These are phyloP conservation scores for Tetanocera ferruginea DNA, from an alignment of 2,888 invertebrate genomes.

Conservation along the genomic window DNA sequence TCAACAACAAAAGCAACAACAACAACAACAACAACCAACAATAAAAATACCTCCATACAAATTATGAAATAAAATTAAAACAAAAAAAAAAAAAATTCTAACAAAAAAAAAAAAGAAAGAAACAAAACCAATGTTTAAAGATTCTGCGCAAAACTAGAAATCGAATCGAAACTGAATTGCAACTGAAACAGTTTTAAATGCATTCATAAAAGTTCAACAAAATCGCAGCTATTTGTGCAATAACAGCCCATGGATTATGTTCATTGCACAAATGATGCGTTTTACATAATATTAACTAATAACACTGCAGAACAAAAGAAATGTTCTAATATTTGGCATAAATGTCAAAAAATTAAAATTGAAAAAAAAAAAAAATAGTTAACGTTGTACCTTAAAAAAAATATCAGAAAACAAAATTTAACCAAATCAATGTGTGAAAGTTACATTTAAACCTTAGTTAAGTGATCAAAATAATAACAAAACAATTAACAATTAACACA, in stretches of 20 bases:
- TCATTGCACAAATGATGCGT: conserved; percentile 56
- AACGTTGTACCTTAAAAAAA: not conserved
- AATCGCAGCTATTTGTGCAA: conserved; percentile 54
- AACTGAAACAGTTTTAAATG: conserved; percentile 25
- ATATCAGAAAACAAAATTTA: not conserved
- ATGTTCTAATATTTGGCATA: too few relatives aligned
- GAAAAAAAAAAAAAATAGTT: too few relatives aligned
- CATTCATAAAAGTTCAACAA: conserved; percentile 16
- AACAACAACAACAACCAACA: conserved; percentile 42
- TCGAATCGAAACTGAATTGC: conserved; percentile 24
- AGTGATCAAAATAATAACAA: not conserved
- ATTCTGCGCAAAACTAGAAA: conserved; percentile 17
- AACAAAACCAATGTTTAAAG: not conserved
- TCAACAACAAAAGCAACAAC: conserved; percentile 32
- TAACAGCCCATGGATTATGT: conserved; percentile 70
- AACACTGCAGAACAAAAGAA: not conserved
- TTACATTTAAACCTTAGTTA: not conserved
- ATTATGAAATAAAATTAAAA: not conserved
- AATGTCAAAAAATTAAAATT: too few relatives aligned
- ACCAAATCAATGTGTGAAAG: not conserved
- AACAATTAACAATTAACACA: too few relatives aligned
- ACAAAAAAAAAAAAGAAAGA: not conserved
- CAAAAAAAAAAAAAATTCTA: not conserved
- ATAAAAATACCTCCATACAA: conserved; percentile 31
- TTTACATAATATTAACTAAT: conserved; percentile 6